Base-by-base conservation (phyloP, 2,888 invertebrate genomes). In the Nemapogon koenigi region DNA sequence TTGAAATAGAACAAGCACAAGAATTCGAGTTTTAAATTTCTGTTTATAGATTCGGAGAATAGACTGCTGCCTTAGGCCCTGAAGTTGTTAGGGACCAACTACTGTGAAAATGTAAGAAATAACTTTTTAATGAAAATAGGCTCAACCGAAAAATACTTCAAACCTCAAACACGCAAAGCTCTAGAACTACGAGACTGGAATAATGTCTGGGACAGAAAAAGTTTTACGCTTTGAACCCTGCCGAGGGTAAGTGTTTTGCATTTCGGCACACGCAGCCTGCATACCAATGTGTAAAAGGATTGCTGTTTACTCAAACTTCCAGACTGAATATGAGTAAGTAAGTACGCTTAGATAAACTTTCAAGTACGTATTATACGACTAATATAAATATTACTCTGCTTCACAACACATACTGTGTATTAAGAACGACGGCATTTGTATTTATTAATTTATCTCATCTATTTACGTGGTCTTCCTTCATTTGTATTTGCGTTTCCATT, bases 181-280 rank as follows among this genome's bases (percentile, higher is more conserved):
- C 58, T 53, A 62, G 55, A 69, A 65, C 70, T 72, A 75, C 73
- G 75, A 68, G 75, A 73, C 71, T 59, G 65, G 73, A 75, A 75
- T 75, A 72, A 72, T 67, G 36, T 36, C 60, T 64, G 69, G 68
- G 65, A 70, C 70, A 65, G 69, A 73, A 75, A 75, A 75, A 70
- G 62, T 72, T 75, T 47, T 69, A 65, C 62, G 71, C 70, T 75
- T 69, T 71, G 71, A 71, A 72, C 71, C 67, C 65, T 67, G 58
- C 63, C 59, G 61, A 60, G 71, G 70, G 70, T 71, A 72, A 73
- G 73, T 73, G 72, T 75, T 73, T 73, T 73, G 73, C 75, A 73
- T 75, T 71, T 70, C 60, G 62, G 57, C 57, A 53, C 59, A 64
- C 72, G 64, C 56, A 50, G 53, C 62, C 68, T 62, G 72, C 71